Base-by-base conservation (phyloP, 1,140 invertebrate species). In the Vanessa tameamea region DNA sequence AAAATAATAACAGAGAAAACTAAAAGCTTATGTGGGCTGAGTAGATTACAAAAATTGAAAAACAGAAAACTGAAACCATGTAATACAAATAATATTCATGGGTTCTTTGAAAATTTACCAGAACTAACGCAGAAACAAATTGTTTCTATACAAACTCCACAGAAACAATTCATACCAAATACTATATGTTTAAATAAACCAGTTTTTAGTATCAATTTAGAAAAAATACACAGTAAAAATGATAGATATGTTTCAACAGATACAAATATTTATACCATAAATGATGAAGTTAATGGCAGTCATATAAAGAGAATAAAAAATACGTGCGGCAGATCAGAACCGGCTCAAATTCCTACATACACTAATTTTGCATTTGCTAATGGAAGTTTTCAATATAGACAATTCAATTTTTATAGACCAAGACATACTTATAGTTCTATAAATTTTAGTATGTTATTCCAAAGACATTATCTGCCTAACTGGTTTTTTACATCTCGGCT, bases 161-260 rank as follows among this genome's bases (percentile, higher is more conserved):
- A 88, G 37, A 78, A 84, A 64, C 61, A 78, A 26, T 84, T 79
- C 72, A 72, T 92, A 69, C 91, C 92, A 43, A 72, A 77, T 20
- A 83, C 81, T 66, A 84, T 93, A 57, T 77, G 73, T 50, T 79
- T 89, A 20, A 82, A 73, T 37, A 89, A 86, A 75, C 73, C 72
- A 26, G 75, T 50, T 20, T 93, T 92, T 81, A 70, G 77, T 15
- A 70, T 93, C 1, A 88, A 93, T 79, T 31, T 93, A 43, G 64
- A 86, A 50, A 86, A 82, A 66, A 68, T 91, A 16, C 78, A 71
- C 47, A 76, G 64, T 57, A 88, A 80, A 73, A 61, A 68, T n/a
- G 50, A 59, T 3, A 73, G 63, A 55, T 43, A 65, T 6, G 47
- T 26, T 16, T 81, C 78, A 47, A 63, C 55, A 12, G 78, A 81